phyloP scores from a whole-genome alignment of 2,797 vertebrate species.

The Bucorvus abyssinicus region DNA sequence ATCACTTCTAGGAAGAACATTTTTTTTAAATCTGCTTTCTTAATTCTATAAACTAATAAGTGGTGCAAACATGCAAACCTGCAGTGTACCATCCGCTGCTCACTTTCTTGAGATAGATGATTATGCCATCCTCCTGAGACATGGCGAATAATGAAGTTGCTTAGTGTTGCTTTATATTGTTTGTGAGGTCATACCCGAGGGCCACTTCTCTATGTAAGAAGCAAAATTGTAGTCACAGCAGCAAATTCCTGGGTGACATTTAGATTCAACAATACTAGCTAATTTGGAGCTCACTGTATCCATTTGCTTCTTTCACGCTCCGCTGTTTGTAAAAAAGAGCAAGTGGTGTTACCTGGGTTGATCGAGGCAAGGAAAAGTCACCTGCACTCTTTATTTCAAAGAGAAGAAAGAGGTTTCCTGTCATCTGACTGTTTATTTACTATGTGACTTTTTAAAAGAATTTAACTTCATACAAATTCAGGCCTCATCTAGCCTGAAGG shows the following conservation, averaged over 20 bases:
- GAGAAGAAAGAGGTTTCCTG: neutral
- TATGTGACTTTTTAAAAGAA: neutral
- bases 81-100: conserved; percentile 9
- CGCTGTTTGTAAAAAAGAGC: neutral
- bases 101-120: neutral
- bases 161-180: neutral
- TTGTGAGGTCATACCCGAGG: neutral
- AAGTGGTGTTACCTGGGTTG: neutral
- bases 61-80: neutral
- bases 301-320: neutral
- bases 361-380: neutral
- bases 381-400: neutral
- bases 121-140: neutral
- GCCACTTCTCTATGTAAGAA: neutral
- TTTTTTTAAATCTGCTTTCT: conserved; percentile 8
- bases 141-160: neutral
- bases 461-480: neutral
- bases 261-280: neutral
- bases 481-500: neutral
- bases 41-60: conserved; percentile 8
- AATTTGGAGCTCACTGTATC: neutral
- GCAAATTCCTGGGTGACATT: neutral
- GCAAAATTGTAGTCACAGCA: neutral
- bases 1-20: neutral
- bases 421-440: neutral